Evolutionary conservation across 37 sponge, comb jelly and placozoan genomes (phyloP), one percentile per base, ranked within the genome.

Genomic region (Haliclona indistincta): DNA sequence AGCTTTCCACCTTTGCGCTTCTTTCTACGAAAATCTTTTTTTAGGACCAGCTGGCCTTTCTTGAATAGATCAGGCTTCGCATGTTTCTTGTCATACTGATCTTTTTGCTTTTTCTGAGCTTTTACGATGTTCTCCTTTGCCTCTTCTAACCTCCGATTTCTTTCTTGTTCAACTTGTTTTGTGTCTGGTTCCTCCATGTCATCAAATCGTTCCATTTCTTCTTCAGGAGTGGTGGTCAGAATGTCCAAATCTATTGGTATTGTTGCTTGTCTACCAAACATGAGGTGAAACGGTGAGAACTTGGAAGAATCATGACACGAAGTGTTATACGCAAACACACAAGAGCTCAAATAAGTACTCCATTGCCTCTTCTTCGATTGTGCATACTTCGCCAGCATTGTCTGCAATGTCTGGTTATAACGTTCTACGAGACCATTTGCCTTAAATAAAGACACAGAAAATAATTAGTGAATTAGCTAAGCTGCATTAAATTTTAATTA

Each of bases 21-120:
- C 64, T 79, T 84, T 5, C 90, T 81, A 22, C 58, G 66, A 61
- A 80, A 80, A 49, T 89, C 81, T 70, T 74, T 84, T 58, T 80
- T 79, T 65, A 89, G 67, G 32, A 89, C 86, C 23, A 55, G 39
- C 25, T 65, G 47, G 25, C 73, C 86, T 33, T 71, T 61, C 42
- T 8, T 42, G 55, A 66, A 86, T 4, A 20, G 28, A 28, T 71
- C 42, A 33, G 85, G 85, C 20, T 80, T 78, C 26, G 81, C 75
- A 76, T 75, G 84, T 37, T 82, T 89, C 34, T 47, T 55, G 70
- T 89, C 90, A 85, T 80, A 89, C 8, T 54, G 35, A 25, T 79
- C 65, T 62, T 89, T 84, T 67, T 89, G 90, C 44, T 79, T 84
- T 65, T 71, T 44, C 64, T 88, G 89, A 35, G 89, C 89, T 47